Percentiles rank a stretch among this genome's conserved stretches.
Conservation (phyloP, 2,113 vertebrate species). For the Montifringilla adamsi region DNA sequence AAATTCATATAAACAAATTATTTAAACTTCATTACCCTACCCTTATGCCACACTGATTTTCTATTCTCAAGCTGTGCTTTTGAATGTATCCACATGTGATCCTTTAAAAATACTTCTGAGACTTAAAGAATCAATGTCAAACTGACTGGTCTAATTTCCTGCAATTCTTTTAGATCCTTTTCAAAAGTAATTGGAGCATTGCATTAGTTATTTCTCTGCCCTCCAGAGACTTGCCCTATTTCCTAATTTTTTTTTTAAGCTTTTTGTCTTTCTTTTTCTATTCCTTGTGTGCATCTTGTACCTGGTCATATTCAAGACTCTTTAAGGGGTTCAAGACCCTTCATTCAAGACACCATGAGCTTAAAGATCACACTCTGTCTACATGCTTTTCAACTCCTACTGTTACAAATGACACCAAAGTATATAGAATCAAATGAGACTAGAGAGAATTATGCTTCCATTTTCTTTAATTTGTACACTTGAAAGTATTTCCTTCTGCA, state of each 20-base stretch:
- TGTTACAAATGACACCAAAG: not conserved
- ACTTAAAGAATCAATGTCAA: conserved; percentile 63
- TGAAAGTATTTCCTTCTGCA: not conserved
- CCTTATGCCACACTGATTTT: conserved; percentile 46
- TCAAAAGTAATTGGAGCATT: conserved; percentile 60
- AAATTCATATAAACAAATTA: conserved; percentile 42
- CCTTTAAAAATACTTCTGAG: conserved; percentile 66
- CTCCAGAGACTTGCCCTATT: not conserved
- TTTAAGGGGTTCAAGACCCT: not conserved
- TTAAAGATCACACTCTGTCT: not conserved
- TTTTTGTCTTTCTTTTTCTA: not conserved
- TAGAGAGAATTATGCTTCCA: not conserved
- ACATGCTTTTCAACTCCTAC: not conserved
- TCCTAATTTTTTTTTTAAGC: conserved; percentile 26
- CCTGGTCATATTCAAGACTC: not conserved
- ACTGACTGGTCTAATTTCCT: conserved; percentile 67
- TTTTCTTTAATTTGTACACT: not conserved
- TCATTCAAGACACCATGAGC: not conserved
- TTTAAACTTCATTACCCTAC: conserved; percentile 35
- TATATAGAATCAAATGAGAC: not conserved
- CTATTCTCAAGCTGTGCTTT: conserved; percentile 63
- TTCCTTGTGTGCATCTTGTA: not conserved
- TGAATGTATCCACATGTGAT: conserved; percentile 60
- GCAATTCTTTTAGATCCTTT: conserved; percentile 63
- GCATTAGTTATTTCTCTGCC: conserved; percentile 37